Evolutionary conservation across 2,888 invertebrate genomes (phyloP), one percentile per base, ranked within the genome.

Genomic region (Lepidochrysops patricia): DNA sequence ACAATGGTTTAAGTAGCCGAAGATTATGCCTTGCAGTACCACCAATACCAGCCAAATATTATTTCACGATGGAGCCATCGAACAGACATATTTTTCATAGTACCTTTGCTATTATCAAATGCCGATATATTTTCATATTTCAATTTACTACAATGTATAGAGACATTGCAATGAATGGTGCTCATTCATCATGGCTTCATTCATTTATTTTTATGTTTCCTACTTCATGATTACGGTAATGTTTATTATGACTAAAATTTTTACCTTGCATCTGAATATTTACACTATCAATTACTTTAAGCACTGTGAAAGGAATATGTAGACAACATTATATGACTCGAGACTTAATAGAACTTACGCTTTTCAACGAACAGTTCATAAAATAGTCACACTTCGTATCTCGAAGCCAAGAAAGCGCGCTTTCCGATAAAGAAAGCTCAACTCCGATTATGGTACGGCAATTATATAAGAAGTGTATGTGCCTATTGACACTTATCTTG

Each of bases 381-480:
- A 43, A 43, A 43, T 43, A 43, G 19, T 43, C 43, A 43, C 9
- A 29, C 29, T 29, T 29, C 29, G 19, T 43, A 43, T 43, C 37
- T 43, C 23, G 12, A 43, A 43, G 43, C 19, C 19, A 43, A 43
- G 43, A 23, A 19, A 43, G 43, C 43, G 19, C 43, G 43, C 43
- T 43, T 23, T 23, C 43, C 19, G 43, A 43, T 43, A 43, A 43
- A 43, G 43, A 43, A 43, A 43, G 43, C 23, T 19, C 43, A 9
- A 19, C 43, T 43, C 43, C 43, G 43, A 43, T 43, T 43, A 43
- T 19, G 13, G 43, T 43, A 27, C 4, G 19, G 25, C 26, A 34
- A 37, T 57, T 13, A 57, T 43, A 19, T 57, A 57, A 57, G 19
- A 19, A 32, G 43, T 57, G 37, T 23, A 43, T 37, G 37, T 43